Evolutionary conservation across 2,113 vertebrate genomes (phyloP).

Genomic region (western clawed frog (Xenopus tropicalis)): DNA sequence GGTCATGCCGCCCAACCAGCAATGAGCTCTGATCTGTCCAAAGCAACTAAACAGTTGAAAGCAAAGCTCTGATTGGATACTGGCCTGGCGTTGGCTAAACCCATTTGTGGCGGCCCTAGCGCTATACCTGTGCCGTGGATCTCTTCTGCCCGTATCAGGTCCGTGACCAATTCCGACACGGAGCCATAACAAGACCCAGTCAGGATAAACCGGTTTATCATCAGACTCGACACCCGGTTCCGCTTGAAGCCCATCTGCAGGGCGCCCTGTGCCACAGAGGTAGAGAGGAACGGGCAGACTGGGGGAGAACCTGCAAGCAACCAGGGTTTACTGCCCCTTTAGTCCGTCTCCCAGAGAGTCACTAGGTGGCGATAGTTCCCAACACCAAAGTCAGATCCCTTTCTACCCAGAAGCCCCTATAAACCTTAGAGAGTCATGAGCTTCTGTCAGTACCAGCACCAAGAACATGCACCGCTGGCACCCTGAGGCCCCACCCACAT

Average conservation of each 20-base stretch:
- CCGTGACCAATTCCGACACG: constrained; percentile 66
- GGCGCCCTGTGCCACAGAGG: constrained; percentile 61
- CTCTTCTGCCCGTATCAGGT: constrained; percentile 64
- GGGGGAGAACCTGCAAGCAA: constrained; percentile 62
- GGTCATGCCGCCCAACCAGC: too few species aligned
- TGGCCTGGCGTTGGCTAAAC: too few species aligned
- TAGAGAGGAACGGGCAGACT: constrained; percentile 51
- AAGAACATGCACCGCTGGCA: too few species aligned
- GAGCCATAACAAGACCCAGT: constrained; percentile 62
- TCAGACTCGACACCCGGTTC: constrained; percentile 59
- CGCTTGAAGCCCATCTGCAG: constrained; percentile 73
- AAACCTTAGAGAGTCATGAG: too few species aligned
- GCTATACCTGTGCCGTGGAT: constrained; percentile 32
- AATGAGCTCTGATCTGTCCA: too few species aligned
- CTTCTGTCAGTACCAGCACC: too few species aligned
- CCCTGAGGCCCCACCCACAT: too few species aligned
- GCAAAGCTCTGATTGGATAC: too few species aligned
- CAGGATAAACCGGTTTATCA: constrained; percentile 63
- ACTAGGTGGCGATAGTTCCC: neutral
- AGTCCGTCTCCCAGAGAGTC: neutral
- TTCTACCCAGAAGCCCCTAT: too few species aligned
- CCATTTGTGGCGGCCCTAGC: too few species aligned
- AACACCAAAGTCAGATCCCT: neutral
- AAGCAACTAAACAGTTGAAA: too few species aligned
- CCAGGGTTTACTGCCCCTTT: neutral